Percentiles rank a stretch among this genome's conserved stretches.
Evolutionary conservation across 2,797 vertebrate species (phyloP).

Genomic region (Prunella strophiata): DNA sequence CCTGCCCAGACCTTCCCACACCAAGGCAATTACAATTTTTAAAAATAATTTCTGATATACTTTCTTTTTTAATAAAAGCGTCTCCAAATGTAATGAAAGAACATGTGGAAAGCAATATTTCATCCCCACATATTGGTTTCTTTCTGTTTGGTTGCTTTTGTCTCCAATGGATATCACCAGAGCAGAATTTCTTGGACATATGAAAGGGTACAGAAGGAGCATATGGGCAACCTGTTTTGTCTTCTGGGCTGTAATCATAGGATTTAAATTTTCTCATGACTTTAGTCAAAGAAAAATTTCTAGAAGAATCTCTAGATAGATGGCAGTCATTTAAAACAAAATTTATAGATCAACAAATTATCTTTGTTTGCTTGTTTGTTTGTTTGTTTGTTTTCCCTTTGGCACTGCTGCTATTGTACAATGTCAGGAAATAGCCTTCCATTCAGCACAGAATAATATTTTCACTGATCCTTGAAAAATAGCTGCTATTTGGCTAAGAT

Average conservation of each 20-base stretch:
- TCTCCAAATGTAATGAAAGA: neutral
- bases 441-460: neutral
- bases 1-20: neutral
- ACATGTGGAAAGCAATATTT: neutral
- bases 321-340: neutral
- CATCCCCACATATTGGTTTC: fast-evolving
- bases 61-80: neutral
- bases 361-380: fast-evolving
- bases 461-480: neutral
- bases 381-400: neutral
- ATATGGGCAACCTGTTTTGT: neutral
- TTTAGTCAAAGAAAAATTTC: neutral
- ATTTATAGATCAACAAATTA: neutral
- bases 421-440: neutral
- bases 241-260: neutral
- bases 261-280: neutral
- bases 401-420: neutral
- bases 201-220: neutral
- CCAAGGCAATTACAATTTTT: neutral
- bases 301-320: neutral
- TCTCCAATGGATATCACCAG: neutral
- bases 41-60: neutral
- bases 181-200: neutral
- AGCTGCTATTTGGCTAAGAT: neutral
- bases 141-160: neutral